A percentile compares a stretch with the other conserved stretches of the same genome.
These are phyloP conservation scores for Morinoia aosen DNA, from an alignment of 2,888 invertebrate genomes.

Conservation along the genomic window DNA sequence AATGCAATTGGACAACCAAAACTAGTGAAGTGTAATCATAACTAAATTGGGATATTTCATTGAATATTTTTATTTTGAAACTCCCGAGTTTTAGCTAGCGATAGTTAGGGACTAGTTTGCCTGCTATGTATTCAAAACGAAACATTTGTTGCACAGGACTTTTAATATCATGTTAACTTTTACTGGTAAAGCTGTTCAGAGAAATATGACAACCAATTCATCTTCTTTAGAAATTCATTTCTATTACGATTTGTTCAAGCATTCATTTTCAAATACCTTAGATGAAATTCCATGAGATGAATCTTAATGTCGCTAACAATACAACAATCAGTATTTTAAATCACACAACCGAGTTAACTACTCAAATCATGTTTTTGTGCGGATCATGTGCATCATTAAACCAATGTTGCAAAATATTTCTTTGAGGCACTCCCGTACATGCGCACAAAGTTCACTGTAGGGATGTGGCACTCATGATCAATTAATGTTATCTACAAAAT, in stretches of 20 bases:
- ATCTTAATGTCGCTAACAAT: background rate
- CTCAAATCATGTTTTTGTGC: background rate
- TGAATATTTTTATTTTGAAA: background rate
- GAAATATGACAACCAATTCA: background rate
- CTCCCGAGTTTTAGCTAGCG: background rate
- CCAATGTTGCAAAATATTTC: background rate
- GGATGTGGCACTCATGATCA: background rate
- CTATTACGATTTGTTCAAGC: background rate
- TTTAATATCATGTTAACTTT: background rate
- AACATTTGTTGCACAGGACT: background rate
- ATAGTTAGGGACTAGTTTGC: background rate
- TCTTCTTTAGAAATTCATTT: background rate
- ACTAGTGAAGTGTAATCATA: background rate
- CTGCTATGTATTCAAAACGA: background rate
- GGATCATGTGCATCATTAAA: background rate
- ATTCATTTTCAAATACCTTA: background rate
- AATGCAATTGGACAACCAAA: background rate
- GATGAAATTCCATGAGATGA: too few relatives aligned
- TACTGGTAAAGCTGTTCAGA: background rate
- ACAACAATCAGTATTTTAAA: background rate
- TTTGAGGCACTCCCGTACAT: background rate
- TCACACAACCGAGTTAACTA: background rate
- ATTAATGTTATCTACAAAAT: background rate
- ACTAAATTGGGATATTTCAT: background rate
- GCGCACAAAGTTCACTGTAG: background rate